Evolutionary conservation across 2,888 invertebrate species (phyloP), one percentile per base, ranked within the genome.

Genomic region (Rhingia campestris): DNA sequence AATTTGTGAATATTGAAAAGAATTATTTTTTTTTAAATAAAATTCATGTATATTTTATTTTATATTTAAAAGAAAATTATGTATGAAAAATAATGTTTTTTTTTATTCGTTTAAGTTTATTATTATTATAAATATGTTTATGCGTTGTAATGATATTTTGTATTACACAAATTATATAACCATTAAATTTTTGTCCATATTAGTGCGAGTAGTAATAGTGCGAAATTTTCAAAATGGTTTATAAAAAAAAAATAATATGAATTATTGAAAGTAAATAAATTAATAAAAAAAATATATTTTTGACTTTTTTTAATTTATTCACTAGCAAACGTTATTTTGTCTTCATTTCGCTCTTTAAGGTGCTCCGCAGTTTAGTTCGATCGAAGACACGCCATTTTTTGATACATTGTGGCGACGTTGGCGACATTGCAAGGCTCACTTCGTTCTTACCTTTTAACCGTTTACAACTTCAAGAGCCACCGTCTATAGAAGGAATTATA

Each of bases 221-320:
- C 73, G 41, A 54, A 73, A 72, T 72, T 53, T 66, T 41, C 5
- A 67, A 77, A 79, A 63, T 74, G 35, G 67, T 74, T 80, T 76
- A 49, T 76, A 63, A 45, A 37, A 66, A 64, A 59, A 64, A n/a
- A n/a, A n/a, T n/a, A n/a, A n/a, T n/a, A 64, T 58, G 58, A 79
- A 53, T 79, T 73, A 79, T 59, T 64, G 43, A 79, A 63, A 79
- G 53, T 74, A 79, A 81, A 84, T 79, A 51, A 82, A 79, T 73
- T 51, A 74, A 74, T 84, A 74, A 51, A 64, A 45, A 43, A 12
- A 32, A 51, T 14, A 49, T 9, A 53, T 4, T 14, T 41, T n/a
- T 6, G 6, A 7, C 3, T 33, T 51, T 43, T n/a, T 53, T 53
- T 2, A 0, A 33, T 49, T 63, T 37, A 4, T n/a, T n/a, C n/a